Base-by-base conservation (phyloP, 92 coral and sea anemone species). In the Parazoanthus swiftii region DNA sequence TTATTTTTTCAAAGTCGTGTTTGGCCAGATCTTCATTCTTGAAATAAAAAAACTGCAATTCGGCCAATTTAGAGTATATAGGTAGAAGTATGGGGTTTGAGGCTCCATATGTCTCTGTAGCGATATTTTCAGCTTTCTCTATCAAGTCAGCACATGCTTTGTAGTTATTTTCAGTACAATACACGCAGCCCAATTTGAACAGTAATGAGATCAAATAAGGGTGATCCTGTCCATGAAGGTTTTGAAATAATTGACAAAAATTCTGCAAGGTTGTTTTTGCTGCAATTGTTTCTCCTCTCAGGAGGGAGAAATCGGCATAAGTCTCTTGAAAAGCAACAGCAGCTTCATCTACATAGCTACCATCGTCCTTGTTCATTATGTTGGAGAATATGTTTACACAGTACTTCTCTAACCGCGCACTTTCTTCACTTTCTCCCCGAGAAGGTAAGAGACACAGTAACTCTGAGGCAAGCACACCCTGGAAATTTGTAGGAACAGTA, bases 61-160 rank as follows among this genome's bases (percentile, higher is more conserved):
- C 82, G 15, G 82, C 82, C 82, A 43, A 66, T 15, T 78, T 78
- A 78, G 82, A 78, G 25, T 78, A 78, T 5, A 78, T 44, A 14
- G 66, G 82, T 25, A 78, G 36, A 3, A 78, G 35, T 48, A 25
- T 78, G 82, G 38, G 58, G 66, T 50, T 46, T 9, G 82, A 78
- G 37, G 85, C 72, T 35, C 74, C 85, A 59, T 59, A 81, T 1
- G 35, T 81, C 71, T 81, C 85, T 37, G 33, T 13, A 42, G 73
- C 74, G 33, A 18, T 20, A 20, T 65, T 59, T 56, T 81, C 85
- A 56, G 20, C 74, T 58, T 36, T 81, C 73, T 18, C 51, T 6
- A 37, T 10, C 13, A 59, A 2, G 59, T 81, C 50, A 81, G 46
- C 16, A 33, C 85, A 81, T 36, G 7, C 26, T 33, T 65, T 36